Evolutionary conservation across 35 echinoderm and acorn worm species (phyloP).

Genomic region (Hemicentrotus pulcherrimus): DNA sequence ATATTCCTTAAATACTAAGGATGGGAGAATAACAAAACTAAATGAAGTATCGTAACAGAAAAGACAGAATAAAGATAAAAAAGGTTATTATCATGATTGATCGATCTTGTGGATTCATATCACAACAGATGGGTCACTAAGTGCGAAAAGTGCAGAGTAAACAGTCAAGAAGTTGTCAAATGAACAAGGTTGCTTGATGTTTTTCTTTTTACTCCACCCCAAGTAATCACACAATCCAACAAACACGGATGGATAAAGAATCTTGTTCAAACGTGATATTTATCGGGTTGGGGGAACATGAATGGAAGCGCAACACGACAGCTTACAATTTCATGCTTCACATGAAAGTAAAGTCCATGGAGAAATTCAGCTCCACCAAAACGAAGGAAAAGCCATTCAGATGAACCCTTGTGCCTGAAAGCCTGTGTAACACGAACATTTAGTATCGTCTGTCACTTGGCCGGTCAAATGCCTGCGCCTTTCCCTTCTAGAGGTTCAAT

Average conservation of each 20-base stretch:
- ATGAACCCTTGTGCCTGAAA: background rate
- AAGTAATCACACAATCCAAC: background rate
- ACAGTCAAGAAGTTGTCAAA: background rate
- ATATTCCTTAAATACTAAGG: background rate
- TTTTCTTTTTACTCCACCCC: background rate
- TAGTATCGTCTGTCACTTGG: background rate
- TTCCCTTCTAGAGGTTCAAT: background rate
- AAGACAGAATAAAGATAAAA: background rate
- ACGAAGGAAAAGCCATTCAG: background rate
- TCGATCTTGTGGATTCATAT: background rate
- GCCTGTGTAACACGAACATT: background rate
- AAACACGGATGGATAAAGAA: background rate
- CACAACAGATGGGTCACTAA: background rate
- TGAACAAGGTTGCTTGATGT: background rate
- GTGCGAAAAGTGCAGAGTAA: background rate
- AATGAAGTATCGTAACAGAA: background rate
- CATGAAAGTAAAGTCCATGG: background rate
- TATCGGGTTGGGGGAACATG: background rate
- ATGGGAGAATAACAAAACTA: background rate
- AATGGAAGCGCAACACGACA: constrained; percentile 2
- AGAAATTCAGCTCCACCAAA: constrained; percentile 10
- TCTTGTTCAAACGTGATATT: background rate
- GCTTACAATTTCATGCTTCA: background rate
- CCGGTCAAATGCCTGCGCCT: background rate
- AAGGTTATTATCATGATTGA: background rate